Base-by-base conservation (phyloP, 2,797 vertebrate species). In the Choloepus didactylus region DNA sequence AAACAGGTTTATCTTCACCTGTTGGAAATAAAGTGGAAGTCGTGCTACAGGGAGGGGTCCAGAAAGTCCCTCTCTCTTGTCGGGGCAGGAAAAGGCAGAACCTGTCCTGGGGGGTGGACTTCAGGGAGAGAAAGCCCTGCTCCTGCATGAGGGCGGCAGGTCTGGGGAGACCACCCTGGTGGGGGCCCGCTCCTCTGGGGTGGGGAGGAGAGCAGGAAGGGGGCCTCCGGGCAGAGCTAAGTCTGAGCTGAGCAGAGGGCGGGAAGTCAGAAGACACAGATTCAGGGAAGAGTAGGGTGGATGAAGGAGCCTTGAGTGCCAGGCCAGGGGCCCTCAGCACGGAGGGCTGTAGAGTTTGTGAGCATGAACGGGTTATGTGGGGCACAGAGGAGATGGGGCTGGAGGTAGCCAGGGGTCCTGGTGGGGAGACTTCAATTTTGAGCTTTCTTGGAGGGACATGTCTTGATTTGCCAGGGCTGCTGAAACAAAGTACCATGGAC, bases 21-120 rank as follows among this genome's bases (percentile, higher is more conserved):
- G 46, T 73, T 72, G 51, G 82, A 80, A 81, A 86, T 41, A 73
- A 91, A 91, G 67, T 4, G 12, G 27, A 86, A 59, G 19, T n/a
- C 59, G 10, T 75, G n/a, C 10, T 21, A 10, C 7, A 72, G 19
- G 49, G 75, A 59, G 49, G 31, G 31, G 15, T 5, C 88, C 88
- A 67, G 25, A 80, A 75, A 81, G 75, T 73, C 67, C 83, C 38
- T 54, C 15, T 73, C 2, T 46, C 14, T 75, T 23, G 18, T 21
- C 10, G 29, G 46, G 41, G 27, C 38, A 66, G 14, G 46, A 79
- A 56, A 73, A 90, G 54, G 77, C 1, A 5, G 35, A 80, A 67
- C 31, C 38, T 81, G 46, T 25, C 49, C 1, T 5, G 9, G 41
- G 41, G 15, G 31, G 35, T 7, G 67, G 21, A 19, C 4, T 49